Evolutionary conservation across 2,888 invertebrate species (phyloP).

Genomic region (Cheilosia urbana): DNA sequence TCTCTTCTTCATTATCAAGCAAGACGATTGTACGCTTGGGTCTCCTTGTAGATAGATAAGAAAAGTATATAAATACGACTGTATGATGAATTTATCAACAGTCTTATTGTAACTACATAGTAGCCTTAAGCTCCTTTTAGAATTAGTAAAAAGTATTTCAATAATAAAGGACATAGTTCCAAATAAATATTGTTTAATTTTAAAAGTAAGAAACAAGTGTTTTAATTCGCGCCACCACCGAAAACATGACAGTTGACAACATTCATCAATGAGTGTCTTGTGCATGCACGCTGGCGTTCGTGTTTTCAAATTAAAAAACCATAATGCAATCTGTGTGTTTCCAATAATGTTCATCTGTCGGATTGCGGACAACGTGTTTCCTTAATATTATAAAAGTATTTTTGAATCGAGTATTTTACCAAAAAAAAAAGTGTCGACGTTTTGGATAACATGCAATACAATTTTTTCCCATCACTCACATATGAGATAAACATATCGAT

Average conservation of each 20-base stretch:
- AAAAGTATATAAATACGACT: too few relatives aligned
- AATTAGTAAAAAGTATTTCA: too few relatives aligned
- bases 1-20: too few relatives aligned
- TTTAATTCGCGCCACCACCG: not conserved
- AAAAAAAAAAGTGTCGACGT: conserved; percentile 40
- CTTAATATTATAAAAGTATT: conserved; percentile 26
- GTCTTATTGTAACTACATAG: too few relatives aligned
- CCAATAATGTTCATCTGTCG: conserved; percentile 55
- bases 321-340: conserved; percentile 50
- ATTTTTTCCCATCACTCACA: conserved; percentile 17
- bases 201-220: too few relatives aligned
- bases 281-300: conserved; percentile 31
- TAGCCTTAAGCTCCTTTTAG: too few relatives aligned
- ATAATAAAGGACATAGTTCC: too few relatives aligned
- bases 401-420: not conserved
- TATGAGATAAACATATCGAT: not conserved
- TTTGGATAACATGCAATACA: conserved; percentile 36
- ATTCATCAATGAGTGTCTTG: conserved; percentile 51
- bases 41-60: too few relatives aligned
- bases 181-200: too few relatives aligned
- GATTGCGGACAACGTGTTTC: conserved; percentile 27
- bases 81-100: too few relatives aligned
- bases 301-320: conserved; percentile 29
- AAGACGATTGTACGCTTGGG: too few relatives aligned
- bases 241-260: conserved; percentile 71